phyloP scores from a whole-genome alignment of 2,797 vertebrate genomes.

The Typhlichthys subterraneus region DNA sequence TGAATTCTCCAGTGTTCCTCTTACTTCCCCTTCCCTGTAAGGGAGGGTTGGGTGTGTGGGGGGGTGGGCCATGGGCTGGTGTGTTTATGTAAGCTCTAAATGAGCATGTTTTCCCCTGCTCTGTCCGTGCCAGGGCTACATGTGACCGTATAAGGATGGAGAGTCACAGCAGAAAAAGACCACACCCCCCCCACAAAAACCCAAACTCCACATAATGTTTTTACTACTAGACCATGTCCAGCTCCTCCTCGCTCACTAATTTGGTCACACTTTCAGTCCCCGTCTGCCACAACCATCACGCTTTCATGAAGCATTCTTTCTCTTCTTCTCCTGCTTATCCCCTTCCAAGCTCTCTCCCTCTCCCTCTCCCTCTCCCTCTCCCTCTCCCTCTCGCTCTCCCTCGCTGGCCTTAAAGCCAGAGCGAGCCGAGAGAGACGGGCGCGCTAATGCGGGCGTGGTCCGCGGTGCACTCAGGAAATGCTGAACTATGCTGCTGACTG shows the following conservation, averaged over 20 bases:
- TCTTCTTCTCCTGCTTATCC: not conserved
- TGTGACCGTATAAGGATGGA: slow-evolving; percentile 81
- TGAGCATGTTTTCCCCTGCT: slow-evolving; percentile 70
- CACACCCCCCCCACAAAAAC: not conserved
- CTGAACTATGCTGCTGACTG: slow-evolving; percentile 47
- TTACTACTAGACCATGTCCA: not conserved
- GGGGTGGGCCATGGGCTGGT: slow-evolving; percentile 28
- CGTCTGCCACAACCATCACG: slow-evolving; percentile 1
- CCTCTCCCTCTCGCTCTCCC: slow-evolving; percentile 17
- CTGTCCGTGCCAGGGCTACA: slow-evolving; percentile 57
- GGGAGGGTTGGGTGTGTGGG: slow-evolving; percentile 20
- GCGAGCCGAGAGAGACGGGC: slow-evolving; percentile 35
- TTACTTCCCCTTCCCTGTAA: slow-evolving; percentile 39
- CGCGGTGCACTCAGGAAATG: slow-evolving; percentile 58
- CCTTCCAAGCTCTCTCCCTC: slow-evolving; percentile 7
- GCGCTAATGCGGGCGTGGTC: slow-evolving; percentile 42
- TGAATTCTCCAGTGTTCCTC: slow-evolving; percentile 68
- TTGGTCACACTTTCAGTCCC: slow-evolving; percentile 1
- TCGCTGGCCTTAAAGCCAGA: not conserved
- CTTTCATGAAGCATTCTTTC: not conserved
- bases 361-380: slow-evolving; percentile 17
- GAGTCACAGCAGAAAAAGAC: slow-evolving; percentile 46
- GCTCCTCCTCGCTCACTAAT: slow-evolving; percentile 13
- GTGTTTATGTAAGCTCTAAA: slow-evolving; percentile 78
- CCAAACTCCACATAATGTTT: no score